Percentiles rank a stretch among this genome's conserved stretches.
phyloP scores from a whole-genome alignment of 64 coral and sea anemone species.

The Montipora cactus region DNA sequence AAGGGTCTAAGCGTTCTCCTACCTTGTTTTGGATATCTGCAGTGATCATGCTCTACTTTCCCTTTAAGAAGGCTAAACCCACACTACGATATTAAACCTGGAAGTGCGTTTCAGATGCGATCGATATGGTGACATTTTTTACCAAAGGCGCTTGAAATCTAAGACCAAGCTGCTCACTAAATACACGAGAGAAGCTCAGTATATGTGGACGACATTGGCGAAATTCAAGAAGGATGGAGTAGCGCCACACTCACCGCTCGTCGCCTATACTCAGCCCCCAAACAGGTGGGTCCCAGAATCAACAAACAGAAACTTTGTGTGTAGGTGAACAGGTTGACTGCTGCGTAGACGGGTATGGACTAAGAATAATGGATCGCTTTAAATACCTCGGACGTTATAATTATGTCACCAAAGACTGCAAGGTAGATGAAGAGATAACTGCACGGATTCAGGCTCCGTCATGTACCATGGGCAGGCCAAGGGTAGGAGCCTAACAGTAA shows the following conservation, averaged over 20 bases:
- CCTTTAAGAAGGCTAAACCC: background rate
- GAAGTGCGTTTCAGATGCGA: constrained; percentile 10
- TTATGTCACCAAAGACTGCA: constrained; percentile 11
- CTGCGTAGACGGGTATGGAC: too few relatives aligned
- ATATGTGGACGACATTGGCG: too few relatives aligned
- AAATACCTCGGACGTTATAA: too few relatives aligned
- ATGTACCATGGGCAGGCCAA: constrained; percentile 39
- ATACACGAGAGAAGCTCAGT: background rate
- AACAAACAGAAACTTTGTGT: too few relatives aligned
- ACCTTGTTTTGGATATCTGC: constrained; percentile 34
- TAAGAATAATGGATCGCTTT: too few relatives aligned
- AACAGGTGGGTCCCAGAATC: too few relatives aligned
- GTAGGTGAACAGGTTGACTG: too few relatives aligned
- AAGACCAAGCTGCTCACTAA: constrained; percentile 17
- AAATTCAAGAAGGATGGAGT: too few relatives aligned
- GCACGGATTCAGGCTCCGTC: constrained; percentile 50
- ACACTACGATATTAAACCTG: background rate
- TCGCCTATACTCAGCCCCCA: too few relatives aligned
- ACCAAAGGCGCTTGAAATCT: background rate
- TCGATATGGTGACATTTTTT: background rate
- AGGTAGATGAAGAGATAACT: constrained; percentile 35
- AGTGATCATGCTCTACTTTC: background rate
- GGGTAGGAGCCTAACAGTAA: background rate
- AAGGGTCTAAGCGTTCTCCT: constrained; percentile 14
- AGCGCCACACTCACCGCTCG: too few relatives aligned